Percentiles rank a stretch among this genome's conserved stretches.
Evolutionary conservation across 2,888 invertebrate genomes (phyloP).

Genomic region (Pecten maximus): DNA sequence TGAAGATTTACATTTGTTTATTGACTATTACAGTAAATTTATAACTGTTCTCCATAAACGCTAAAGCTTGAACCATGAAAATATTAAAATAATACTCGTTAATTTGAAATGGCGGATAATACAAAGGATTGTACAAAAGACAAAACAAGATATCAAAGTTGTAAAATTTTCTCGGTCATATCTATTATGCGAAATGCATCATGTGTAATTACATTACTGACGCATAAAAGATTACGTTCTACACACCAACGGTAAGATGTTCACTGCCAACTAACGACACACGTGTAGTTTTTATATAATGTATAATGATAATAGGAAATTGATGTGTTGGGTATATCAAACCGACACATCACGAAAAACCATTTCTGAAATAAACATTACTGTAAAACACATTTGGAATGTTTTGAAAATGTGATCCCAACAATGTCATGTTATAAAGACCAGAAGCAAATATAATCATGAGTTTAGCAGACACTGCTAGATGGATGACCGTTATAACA

Average conservation of each 20-base stretch:
- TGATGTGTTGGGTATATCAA: not conserved
- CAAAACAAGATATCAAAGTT: too few relatives aligned
- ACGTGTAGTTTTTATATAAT: not conserved
- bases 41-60: too few relatives aligned
- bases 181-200: not conserved
- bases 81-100: too few relatives aligned
- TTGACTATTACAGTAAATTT: too few relatives aligned
- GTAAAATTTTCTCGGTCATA: not conserved
- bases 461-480: not conserved
- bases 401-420: not conserved
- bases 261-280: not conserved
- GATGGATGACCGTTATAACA: not conserved
- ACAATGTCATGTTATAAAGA: not conserved
- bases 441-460: not conserved
- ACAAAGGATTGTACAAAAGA: too few relatives aligned
- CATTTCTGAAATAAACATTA: conserved; percentile 11
- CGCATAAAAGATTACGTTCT: not conserved
- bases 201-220: not conserved
- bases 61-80: too few relatives aligned
- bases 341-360: not conserved
- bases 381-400: not conserved
- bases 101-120: too few relatives aligned
- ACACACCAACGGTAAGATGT: not conserved
- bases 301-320: not conserved
- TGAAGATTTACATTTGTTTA: too few relatives aligned